Evolutionary conservation across 2,113 vertebrate genomes (phyloP).

Genomic region (Dasyurus viverrinus): DNA sequence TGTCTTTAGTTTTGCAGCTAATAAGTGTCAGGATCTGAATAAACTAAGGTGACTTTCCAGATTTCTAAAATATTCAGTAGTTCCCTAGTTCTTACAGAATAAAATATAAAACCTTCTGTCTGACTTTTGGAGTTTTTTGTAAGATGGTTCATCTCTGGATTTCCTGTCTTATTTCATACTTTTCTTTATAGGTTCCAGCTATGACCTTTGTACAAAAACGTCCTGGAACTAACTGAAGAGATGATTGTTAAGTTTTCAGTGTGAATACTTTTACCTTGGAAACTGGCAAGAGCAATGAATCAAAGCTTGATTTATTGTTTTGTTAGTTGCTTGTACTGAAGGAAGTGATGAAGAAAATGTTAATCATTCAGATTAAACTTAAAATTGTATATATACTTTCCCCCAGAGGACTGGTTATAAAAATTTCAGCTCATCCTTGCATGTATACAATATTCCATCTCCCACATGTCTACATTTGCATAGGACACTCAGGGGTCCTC

Average conservation of each 20-base stretch:
- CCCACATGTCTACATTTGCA: not conserved
- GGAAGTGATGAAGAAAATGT: not conserved
- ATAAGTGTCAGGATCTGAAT: not conserved
- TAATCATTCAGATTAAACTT: not conserved
- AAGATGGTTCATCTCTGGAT: not conserved
- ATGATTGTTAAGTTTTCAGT: not conserved
- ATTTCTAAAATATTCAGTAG: not conserved
- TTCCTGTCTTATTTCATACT: not conserved
- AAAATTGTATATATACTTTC: not conserved
- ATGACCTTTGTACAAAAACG: not conserved
- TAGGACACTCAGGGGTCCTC: too few species aligned
- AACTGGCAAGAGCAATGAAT: not conserved
- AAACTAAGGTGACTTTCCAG: not conserved
- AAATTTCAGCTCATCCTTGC: not conserved
- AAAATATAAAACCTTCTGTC: not conserved
- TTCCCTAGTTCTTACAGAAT: not conserved
- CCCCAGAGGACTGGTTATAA: not conserved
- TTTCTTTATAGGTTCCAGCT: not conserved
- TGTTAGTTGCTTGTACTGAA: not conserved
- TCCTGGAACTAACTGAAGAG: not conserved
- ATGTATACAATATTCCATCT: not conserved
- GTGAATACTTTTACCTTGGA: not conserved
- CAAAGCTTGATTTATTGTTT: not conserved
- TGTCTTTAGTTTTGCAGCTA: not conserved
- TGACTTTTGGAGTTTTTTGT: not conserved